Evolutionary conservation across 2,888 invertebrate genomes (phyloP), one percentile per base, ranked within the genome.

Genomic region (Heteropelma amictum): DNA sequence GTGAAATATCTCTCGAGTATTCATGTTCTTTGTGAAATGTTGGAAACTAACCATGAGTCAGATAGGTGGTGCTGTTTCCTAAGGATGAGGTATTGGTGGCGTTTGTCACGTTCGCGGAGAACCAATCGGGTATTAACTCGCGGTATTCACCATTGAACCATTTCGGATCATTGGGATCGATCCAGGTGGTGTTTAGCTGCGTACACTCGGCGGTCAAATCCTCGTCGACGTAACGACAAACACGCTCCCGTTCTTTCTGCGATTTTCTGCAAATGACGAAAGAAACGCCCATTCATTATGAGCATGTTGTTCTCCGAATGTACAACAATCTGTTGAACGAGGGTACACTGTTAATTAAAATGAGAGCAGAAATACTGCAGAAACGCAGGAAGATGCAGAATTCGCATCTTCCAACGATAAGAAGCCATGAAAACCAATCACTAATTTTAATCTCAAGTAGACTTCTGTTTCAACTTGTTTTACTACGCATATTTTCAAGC

Each of bases 241-340:
- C 90, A 76, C 93, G 92, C 83, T 95, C 95, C 77, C 93, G 93
- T 87, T 95, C 92, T 86, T 92, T 94, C 84, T 93, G 93, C 65
- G 93, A 91, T 90, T 94, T 95, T 95, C 94, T 94, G 90, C 33
- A 77, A 83, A 77, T 68, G 19, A 77, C 45, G 60, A 56, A 61
- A 70, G 54, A 60, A 69, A 58, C 33, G 10, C 58, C 30, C 17
- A 42, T 60, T 68, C 56, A 72, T 78, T 72, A 77, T 40, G 23
- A 14, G 63, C 17, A 28, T 8, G 45, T 60, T 8, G 23, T 35
- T 17, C 30, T 12, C 53, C 21, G 6, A 61, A n/a, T n/a, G n/a
- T n/a, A n/a, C n/a, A n/a, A n/a, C n/a, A n/a, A n/a, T n/a, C n/a
- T n/a, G n/a, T n/a, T n/a, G n/a, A n/a, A n/a, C n/a, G n/a, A n/a